Evolutionary conservation across 1,140 invertebrate genomes (phyloP).

Genomic region (Drosophila bifasciata): DNA sequence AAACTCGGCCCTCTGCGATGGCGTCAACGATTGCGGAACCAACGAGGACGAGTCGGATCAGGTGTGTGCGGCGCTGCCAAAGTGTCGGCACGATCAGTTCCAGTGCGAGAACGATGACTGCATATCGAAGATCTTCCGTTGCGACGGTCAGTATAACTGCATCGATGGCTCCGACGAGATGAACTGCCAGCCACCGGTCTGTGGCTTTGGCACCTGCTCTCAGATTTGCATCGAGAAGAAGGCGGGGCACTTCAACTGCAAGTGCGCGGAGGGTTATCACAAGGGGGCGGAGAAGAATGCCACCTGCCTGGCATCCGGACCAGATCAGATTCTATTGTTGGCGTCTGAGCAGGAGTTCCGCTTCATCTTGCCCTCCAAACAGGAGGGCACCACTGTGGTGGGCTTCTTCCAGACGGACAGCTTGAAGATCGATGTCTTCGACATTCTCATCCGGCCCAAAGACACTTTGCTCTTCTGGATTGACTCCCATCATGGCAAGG

Average conservation of each 20-base stretch:
- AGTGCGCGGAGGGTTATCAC: constrained; percentile 88
- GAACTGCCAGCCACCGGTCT: constrained; percentile 89
- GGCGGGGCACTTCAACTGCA: constrained; percentile 87
- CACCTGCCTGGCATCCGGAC: constrained; percentile 86
- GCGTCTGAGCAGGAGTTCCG: constrained; percentile 88
- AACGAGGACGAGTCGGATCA: constrained; percentile 86
- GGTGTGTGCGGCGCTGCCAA: constrained; percentile 87
- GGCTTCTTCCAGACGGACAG: constrained; percentile 80
- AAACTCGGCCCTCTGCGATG: constrained; percentile 88
- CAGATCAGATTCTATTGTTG: constrained; percentile 86
- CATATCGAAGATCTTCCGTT: constrained; percentile 90
- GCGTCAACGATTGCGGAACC: constrained; percentile 88
- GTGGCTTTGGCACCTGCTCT: constrained; percentile 89
- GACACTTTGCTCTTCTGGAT: constrained; percentile 85
- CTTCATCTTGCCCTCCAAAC: constrained; percentile 87
- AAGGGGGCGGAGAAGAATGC: constrained; percentile 84
- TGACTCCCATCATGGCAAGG: constrained; percentile 85
- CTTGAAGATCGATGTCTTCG: constrained; percentile 86
- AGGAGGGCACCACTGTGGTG: constrained; percentile 84
- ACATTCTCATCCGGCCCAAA: constrained; percentile 84
- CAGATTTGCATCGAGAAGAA: constrained; percentile 90
- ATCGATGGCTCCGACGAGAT: constrained; percentile 88
- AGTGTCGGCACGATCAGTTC: constrained; percentile 90
- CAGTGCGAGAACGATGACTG: constrained; percentile 90
- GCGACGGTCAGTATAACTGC: constrained; percentile 88